Base-by-base conservation (phyloP, 2,888 invertebrate genomes). In the Monoplex corrugatus region DNA sequence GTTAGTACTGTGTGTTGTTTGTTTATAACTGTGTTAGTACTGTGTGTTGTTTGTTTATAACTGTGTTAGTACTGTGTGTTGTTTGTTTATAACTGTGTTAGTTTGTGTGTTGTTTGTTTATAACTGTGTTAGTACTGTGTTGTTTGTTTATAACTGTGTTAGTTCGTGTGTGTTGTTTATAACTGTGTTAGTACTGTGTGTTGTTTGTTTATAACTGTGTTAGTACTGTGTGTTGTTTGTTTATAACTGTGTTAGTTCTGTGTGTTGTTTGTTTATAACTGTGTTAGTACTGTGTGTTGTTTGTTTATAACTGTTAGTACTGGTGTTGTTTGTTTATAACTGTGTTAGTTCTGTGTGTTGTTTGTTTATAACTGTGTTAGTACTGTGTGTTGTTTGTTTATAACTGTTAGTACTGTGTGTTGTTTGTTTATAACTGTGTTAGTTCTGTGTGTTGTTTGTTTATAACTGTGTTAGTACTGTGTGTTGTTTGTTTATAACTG, bases 121-220 rank as follows among this genome's bases (percentile, higher is more conserved):
- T 32, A 35, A 35, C 32, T 32, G 72, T 72, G 72, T 72, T n/a
- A n/a, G n/a, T n/a, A n/a, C n/a, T n/a, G n/a, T n/a, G n/a, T n/a
- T n/a, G 72, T 72, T 32, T 72, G 72, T 72, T 32, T 72, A 35
- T 72, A 35, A 35, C 32, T 72, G 72, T 72, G 72, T 72, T 32
- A 35, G 72, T 72, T 32, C 35, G 72, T 32, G 72, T 72, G 32
- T 72, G 72, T 72, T 5, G 72, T 72, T 32, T 72, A 1, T 72
- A 35, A 35, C 32, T 72, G 72, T 72, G 72, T 72, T 32, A 35
- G 35, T 72, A 35, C 3, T 72, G 72, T 72, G 72, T 72, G 72
- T 72, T 72, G 72, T 72, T 32, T 72, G 72, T 72, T 32, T 72
- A 19, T 72, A 35, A 35, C 32, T 72, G 72, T 72, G 72, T 72